Percentiles rank a stretch among this genome's conserved stretches.
Conservation (phyloP, 53 echinoderm and acorn worm species). For the Astropecten irregularis region DNA sequence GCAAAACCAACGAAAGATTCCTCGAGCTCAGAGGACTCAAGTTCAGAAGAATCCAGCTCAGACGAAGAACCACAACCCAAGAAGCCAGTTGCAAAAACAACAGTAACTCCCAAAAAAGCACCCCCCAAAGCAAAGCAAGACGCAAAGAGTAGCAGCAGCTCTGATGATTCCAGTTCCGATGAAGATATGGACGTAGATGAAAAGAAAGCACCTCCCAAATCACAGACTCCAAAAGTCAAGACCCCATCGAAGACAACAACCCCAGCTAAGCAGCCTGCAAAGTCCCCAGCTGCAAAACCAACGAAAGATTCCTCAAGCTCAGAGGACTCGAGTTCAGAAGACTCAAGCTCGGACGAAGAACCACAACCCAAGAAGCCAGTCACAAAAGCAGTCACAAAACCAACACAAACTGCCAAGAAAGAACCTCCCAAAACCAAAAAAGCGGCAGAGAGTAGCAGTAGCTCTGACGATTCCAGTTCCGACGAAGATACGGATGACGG, state of each 20-base stretch:
- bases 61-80: conserved; percentile 8
- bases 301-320: conserved; percentile 1
- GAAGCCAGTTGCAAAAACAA: background rate
- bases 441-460: background rate
- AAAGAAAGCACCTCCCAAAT: background rate
- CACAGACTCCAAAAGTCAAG: too few relatives aligned
- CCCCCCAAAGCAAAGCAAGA: background rate
- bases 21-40: conserved; percentile 28
- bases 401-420: background rate
- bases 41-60: conserved; percentile 40
- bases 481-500: conserved; percentile 1
- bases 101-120: background rate
- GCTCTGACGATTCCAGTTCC: conserved; percentile 3
- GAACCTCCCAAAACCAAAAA: conserved; percentile 18
- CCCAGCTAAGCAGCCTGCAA: background rate
- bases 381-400: background rate
- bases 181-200: background rate
- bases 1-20: conserved; percentile 1
- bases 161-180: conserved; percentile 34
- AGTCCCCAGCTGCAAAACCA: conserved; percentile 6
- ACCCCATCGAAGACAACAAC: background rate
- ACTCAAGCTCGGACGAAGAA: conserved; percentile 32
- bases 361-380: background rate
- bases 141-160: background rate
- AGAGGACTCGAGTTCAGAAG: conserved; percentile 47